These are phyloP conservation scores for Caenorhabditis auriculariae DNA, from an alignment of 2,888 invertebrate genomes.

Conservation along the genomic window DNA sequence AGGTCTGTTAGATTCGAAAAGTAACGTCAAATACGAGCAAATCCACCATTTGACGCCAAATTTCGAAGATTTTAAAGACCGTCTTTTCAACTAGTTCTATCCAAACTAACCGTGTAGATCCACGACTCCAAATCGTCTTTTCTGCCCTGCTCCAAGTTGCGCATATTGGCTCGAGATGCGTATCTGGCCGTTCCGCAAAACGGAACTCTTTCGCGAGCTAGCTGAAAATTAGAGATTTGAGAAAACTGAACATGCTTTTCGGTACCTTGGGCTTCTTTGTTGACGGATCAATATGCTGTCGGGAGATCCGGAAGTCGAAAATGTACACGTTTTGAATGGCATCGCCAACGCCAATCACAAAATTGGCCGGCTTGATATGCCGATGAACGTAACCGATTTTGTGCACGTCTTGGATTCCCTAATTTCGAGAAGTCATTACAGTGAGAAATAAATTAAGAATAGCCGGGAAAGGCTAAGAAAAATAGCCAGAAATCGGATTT, in stretches of 20 bases:
- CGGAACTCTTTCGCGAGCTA: slow-evolving; percentile 4
- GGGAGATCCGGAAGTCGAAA: slow-evolving; percentile 11
- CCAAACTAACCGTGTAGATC: slow-evolving; percentile 17
- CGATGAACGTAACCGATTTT: slow-evolving; percentile 15
- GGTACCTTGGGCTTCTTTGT: slow-evolving; percentile 1
- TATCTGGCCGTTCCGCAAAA: slow-evolving; percentile 17
- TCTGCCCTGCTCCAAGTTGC: slow-evolving; percentile 10
- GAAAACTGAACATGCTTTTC: background rate
- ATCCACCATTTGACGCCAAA: background rate
- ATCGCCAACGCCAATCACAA: slow-evolving; percentile 1
- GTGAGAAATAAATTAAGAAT: too few species aligned
- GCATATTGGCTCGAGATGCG: slow-evolving; percentile 9
- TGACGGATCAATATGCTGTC: slow-evolving; percentile 8
- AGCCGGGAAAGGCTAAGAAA: too few species aligned
- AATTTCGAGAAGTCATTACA: too few species aligned
- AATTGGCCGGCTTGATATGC: slow-evolving; percentile 18
- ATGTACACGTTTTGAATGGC: slow-evolving; percentile 4
- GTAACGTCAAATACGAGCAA: slow-evolving; percentile 2
- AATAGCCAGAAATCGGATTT: too few species aligned
- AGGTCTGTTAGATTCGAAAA: too few species aligned
- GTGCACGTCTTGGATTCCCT: slow-evolving; percentile 14
- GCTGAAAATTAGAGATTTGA: background rate
- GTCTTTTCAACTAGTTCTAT: background rate
- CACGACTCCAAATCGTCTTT: slow-evolving; percentile 23
- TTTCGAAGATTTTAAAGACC: background rate